phyloP scores from a whole-genome alignment of 2,113 vertebrate genomes.

The Mus spicilegus region DNA sequence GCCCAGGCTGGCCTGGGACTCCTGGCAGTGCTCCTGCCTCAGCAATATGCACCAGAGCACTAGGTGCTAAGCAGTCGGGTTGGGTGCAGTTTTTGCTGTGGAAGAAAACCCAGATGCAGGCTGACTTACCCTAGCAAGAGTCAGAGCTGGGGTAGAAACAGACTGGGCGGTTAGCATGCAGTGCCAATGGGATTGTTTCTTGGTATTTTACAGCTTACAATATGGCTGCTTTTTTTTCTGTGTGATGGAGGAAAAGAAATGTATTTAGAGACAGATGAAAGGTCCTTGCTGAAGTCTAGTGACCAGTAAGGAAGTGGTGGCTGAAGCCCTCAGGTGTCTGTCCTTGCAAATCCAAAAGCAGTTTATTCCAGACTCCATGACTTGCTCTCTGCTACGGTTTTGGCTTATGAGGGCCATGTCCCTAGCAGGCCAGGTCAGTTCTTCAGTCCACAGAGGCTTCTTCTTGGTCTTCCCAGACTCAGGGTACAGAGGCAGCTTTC shows the following conservation, averaged over 20 bases:
- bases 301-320: neutral
- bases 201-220: slow-evolving; percentile 31
- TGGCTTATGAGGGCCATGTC: neutral
- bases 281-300: neutral
- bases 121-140: neutral
- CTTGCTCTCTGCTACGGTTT: neutral
- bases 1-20: neutral
- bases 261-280: neutral
- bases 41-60: neutral
- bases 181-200: neutral
- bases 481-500: neutral
- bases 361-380: neutral
- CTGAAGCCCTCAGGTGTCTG: neutral
- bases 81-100: neutral
- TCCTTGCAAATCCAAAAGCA: neutral
- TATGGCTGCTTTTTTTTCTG: neutral
- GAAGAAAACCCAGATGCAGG: neutral
- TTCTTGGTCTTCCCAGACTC: neutral
- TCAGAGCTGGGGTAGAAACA: neutral
- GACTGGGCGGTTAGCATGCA: neutral
- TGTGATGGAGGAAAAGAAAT: neutral
- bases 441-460: neutral
- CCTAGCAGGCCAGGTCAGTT: neutral
- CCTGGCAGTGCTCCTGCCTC: no score
- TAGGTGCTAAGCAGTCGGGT: neutral